phyloP scores from a whole-genome alignment of 2,797 vertebrate species.

The Gallinago solitaria region DNA sequence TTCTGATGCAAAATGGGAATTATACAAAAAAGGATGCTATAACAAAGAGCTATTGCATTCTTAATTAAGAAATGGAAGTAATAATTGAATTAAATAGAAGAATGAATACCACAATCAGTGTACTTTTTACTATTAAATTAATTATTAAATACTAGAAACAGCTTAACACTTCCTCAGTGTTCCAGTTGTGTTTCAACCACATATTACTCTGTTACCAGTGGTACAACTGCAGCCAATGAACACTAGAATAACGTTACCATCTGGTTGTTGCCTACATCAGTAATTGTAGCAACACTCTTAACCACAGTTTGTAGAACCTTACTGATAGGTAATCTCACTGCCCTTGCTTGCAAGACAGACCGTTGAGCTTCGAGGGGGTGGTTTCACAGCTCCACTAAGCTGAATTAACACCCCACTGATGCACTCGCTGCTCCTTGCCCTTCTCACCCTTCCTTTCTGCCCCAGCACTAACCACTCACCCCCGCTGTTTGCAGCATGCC shows the following conservation, averaged over 20 bases:
- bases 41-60: neutral
- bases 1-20: neutral
- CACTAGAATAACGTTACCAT: neutral
- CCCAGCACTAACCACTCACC: neutral
- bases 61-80: slow-evolving; percentile 27
- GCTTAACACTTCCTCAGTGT: neutral
- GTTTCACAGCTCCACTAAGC: neutral
- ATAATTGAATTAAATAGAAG: slow-evolving; percentile 14
- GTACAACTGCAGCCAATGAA: neutral
- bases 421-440: neutral
- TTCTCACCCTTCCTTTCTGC: neutral
- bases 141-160: slow-evolving; percentile 17
- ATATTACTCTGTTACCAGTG: neutral
- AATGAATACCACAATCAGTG: neutral
- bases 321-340: neutral
- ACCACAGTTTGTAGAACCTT: neutral
- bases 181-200: neutral
- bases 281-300: neutral
- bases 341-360: neutral
- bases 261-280: neutral
- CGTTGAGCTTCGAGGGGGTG: neutral
- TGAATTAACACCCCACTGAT: neutral
- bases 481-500: neutral
- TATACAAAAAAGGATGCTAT: neutral
- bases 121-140: neutral